Conservation (phyloP, 2,797 vertebrate genomes). For the Muscicapa striata region DNA sequence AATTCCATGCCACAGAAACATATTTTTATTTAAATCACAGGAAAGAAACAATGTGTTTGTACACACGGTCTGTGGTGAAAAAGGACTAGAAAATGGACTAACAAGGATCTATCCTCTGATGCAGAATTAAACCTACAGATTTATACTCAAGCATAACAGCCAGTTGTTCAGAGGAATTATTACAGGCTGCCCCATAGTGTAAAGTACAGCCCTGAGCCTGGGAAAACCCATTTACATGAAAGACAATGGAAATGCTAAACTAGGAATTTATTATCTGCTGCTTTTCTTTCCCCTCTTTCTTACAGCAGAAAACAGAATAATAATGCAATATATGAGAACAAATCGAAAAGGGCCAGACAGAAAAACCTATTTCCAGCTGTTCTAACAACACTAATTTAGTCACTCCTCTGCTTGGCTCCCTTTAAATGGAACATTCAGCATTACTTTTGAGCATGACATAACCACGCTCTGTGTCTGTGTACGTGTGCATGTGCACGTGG, state of each 20-base stretch:
- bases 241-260: neutral
- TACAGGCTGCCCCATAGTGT: neutral
- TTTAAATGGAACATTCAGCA: neutral
- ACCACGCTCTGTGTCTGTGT: accelerated
- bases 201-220: neutral
- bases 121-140: neutral
- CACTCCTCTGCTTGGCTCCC: neutral
- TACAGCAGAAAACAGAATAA: neutral
- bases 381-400: neutral
- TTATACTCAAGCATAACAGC: neutral
- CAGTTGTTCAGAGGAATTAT: neutral
- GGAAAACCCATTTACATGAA: neutral
- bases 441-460: neutral
- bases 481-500: neutral
- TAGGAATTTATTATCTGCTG: neutral
- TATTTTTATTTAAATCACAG: neutral
- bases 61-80: neutral
- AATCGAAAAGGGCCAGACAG: neutral
- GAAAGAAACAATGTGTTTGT: neutral
- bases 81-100: neutral
- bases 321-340: neutral
- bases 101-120: neutral
- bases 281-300: neutral
- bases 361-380: neutral
- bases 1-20: neutral